Evolutionary conservation across 2,888 invertebrate species (phyloP).

Genomic region (Eristalis intricaria): DNA sequence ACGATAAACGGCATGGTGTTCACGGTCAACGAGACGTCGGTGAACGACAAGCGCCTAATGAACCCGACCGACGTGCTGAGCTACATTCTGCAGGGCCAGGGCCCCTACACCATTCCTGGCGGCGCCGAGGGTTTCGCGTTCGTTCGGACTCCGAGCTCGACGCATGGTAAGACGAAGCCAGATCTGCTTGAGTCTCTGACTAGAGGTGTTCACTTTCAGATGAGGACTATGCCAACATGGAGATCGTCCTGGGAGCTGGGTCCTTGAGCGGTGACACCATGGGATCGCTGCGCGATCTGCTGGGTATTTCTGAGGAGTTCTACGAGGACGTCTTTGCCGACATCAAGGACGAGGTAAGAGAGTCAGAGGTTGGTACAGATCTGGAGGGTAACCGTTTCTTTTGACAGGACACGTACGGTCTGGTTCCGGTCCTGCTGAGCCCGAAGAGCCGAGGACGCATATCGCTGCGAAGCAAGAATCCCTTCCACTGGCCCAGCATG

Average conservation of each 20-base stretch:
- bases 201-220: constrained; percentile 68
- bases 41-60: constrained; percentile 84
- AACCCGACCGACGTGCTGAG: constrained; percentile 84
- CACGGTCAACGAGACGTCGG: constrained; percentile 86
- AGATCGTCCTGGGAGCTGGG: constrained; percentile 90
- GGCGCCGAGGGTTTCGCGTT: constrained; percentile 90
- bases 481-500: constrained; percentile 89
- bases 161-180: constrained; percentile 74
- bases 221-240: constrained; percentile 87
- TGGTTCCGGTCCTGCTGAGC: constrained; percentile 88
- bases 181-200: no score
- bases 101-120: constrained; percentile 89
- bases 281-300: constrained; percentile 85
- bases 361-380: not conserved
- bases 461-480: constrained; percentile 86
- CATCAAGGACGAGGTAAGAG: constrained; percentile 76
- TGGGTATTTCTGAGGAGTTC: constrained; percentile 83
- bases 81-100: constrained; percentile 85
- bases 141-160: constrained; percentile 85
- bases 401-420: constrained; percentile 83
- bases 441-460: constrained; percentile 89
- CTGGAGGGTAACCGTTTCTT: not conserved
- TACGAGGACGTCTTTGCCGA: constrained; percentile 80
- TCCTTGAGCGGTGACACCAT: constrained; percentile 88
- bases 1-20: constrained; percentile 88